Evolutionary conservation across 2,113 vertebrate species (phyloP).

Genomic region (Madoqua kirkii): DNA sequence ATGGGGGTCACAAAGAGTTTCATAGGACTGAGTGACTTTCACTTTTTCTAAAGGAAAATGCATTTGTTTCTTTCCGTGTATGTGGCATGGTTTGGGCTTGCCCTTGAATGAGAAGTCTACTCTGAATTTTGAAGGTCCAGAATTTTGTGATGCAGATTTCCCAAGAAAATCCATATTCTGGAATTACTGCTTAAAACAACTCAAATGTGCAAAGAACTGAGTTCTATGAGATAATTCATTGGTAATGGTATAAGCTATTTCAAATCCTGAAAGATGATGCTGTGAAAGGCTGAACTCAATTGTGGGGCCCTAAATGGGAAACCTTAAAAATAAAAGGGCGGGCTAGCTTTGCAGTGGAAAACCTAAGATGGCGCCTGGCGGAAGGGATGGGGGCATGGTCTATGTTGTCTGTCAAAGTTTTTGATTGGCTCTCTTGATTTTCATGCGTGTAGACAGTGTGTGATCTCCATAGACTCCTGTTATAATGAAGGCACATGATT

Average conservation of each 20-base stretch:
- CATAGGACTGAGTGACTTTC: background rate
- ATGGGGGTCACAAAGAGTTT: background rate
- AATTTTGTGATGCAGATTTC: background rate
- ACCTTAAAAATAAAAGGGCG: too few species aligned
- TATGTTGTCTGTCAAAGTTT: too few species aligned
- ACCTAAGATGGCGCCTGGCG: too few species aligned
- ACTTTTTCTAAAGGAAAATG: background rate
- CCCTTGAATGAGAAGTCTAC: background rate
- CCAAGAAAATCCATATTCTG: background rate
- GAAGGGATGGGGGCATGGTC: too few species aligned
- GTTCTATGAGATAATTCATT: background rate
- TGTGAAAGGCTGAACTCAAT: too few species aligned
- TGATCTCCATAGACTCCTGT: too few species aligned
- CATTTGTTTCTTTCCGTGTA: background rate
- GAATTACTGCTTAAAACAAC: background rate
- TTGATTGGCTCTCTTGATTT: too few species aligned
- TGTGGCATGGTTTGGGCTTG: background rate
- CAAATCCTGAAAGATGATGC: too few species aligned
- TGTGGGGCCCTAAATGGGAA: too few species aligned
- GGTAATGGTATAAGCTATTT: background rate
- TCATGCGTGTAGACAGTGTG: too few species aligned
- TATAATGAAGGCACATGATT: too few species aligned
- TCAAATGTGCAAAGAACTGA: background rate
- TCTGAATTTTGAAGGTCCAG: background rate
- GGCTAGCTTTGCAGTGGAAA: too few species aligned